A percentile compares a stretch with the other conserved stretches of the same genome.
Evolutionary conservation across 2,113 vertebrate genomes (phyloP).

Genomic region (Candoia aspera): DNA sequence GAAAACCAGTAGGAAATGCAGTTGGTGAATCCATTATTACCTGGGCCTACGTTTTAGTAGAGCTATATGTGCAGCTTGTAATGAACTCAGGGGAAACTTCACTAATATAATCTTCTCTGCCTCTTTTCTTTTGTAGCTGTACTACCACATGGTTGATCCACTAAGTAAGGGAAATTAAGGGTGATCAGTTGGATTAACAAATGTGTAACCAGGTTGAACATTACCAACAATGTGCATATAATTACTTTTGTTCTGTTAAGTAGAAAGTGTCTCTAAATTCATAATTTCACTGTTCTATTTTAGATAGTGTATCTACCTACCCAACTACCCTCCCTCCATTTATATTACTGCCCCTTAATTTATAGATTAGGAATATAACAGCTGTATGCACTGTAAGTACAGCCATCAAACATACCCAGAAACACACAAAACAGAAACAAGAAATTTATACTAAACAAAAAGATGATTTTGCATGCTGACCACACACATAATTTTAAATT

Average conservation of each 20-base stretch:
- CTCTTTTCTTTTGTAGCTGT: background rate
- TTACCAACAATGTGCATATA: background rate
- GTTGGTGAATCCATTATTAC: background rate
- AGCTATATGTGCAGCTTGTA: background rate
- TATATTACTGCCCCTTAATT: background rate
- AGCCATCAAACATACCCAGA: background rate
- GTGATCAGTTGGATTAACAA: background rate
- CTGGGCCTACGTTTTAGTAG: background rate
- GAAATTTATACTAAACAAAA: background rate
- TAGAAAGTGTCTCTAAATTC: background rate
- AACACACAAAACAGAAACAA: slow-evolving; percentile 20
- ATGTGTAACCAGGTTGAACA: background rate
- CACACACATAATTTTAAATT: slow-evolving; percentile 37
- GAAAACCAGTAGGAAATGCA: background rate
- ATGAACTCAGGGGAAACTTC: background rate
- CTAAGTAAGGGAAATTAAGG: background rate
- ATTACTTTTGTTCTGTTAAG: background rate
- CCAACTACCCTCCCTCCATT: background rate
- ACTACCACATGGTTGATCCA: background rate
- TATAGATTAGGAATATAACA: background rate
- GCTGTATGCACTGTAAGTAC: background rate
- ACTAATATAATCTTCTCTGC: background rate
- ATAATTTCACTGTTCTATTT: slow-evolving; percentile 2
- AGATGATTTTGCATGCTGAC: slow-evolving; percentile 19
- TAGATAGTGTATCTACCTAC: background rate